Evolutionary conservation across 2,888 invertebrate genomes (phyloP).

Genomic region (Mesorhabditis sp.): DNA sequence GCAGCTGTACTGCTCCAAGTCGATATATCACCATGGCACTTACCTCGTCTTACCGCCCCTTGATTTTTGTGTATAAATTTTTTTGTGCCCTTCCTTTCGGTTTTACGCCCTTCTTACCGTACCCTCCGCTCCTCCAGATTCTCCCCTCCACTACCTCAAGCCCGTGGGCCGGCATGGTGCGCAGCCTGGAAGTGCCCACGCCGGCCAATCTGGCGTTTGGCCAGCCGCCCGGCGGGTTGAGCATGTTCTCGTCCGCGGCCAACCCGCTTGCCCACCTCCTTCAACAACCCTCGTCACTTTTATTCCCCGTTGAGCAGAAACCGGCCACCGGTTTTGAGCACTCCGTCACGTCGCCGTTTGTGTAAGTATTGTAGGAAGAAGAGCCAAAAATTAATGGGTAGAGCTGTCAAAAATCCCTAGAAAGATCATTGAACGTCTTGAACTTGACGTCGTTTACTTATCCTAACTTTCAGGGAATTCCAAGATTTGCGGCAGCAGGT

Average conservation of each 20-base stretch:
- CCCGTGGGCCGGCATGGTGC: background rate
- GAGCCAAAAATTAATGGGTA: background rate
- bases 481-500: slow-evolving; percentile 2
- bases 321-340: slow-evolving; percentile 3
- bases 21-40: too few relatives aligned
- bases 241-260: background rate
- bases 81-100: too few relatives aligned
- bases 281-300: background rate
- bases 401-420: background rate
- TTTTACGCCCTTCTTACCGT: too few relatives aligned
- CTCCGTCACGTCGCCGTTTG: background rate
- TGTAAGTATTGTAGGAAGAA: background rate
- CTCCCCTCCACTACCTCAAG: too few relatives aligned
- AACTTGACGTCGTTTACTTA: background rate
- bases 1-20: too few relatives aligned
- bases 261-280: background rate
- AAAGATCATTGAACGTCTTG: background rate
- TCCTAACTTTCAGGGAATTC: slow-evolving; percentile 1
- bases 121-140: too few relatives aligned
- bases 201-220: background rate
- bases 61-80: background rate
- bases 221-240: background rate
- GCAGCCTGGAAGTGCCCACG: background rate
- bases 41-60: background rate
- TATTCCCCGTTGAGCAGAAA: background rate